Evolutionary conservation across 2,113 vertebrate genomes (phyloP), one percentile per base, ranked within the genome.

Genomic region (Colaptes auratus): DNA sequence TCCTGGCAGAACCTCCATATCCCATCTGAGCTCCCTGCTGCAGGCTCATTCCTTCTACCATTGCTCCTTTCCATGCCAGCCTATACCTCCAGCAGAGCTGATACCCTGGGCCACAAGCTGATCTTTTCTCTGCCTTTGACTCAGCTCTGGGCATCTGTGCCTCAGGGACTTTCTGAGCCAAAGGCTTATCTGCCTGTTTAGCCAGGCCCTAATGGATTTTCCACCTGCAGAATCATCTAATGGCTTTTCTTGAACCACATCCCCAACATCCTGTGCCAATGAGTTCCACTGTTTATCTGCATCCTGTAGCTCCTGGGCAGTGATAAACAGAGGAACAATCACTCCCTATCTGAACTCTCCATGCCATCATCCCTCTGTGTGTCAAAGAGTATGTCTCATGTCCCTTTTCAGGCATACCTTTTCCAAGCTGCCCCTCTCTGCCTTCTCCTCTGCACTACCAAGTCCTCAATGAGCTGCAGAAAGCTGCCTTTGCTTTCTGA

Each of bases 241-340:
- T 66, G 59, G 46, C 31, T 84, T 91, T 92, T 79, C 89, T 94
- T 94, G 67, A 94, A 73, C 67, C 78, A 85, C 61, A 92, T 91
- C 75, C 35, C 52, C 30, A 72, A 28, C 85, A 70, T 89, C 82
- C 96, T 80, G 71, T 92, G 75, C 69, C 96, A 85, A 23, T 63
- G 85, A 23, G 50, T 84, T 90, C 61, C 73, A 92, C 83, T 81
- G 58, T 84, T 95, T 92, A 95, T 92, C 78, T 81, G 81, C 56
- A 87, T 72, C 81, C 87, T 92, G 86, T 83, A 63, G 67, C 39
- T 93, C 86, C 64, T 77, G 80, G 21, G 42, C 58, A 93, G 19
- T 66, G 83, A 92, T 77, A 90, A 94, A 86, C 64, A 92, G 64
- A 81, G 52, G 80, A 93, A 94, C 46, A 94, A 67, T 83, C 65